Evolutionary conservation across 2,113 vertebrate genomes (phyloP).

Genomic region (Himantopus leucocephalus): DNA sequence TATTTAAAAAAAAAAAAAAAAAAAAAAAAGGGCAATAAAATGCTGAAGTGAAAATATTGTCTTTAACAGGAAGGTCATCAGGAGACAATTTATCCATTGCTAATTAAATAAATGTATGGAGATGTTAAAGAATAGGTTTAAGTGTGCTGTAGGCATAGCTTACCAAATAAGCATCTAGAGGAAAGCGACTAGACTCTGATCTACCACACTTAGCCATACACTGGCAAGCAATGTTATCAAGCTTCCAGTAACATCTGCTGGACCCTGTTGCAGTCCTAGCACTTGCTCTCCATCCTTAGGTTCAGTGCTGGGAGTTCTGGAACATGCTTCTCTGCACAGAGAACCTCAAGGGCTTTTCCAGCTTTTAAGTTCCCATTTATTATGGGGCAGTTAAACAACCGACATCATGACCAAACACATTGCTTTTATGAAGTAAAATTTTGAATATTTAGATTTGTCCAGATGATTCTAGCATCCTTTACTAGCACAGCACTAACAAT

Average conservation of each 20-base stretch:
- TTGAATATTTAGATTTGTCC: not conserved
- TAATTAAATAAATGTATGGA: not conserved
- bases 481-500: not conserved
- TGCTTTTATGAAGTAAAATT: not conserved
- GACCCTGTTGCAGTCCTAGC: not conserved
- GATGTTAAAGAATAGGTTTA: not conserved
- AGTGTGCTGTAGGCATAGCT: not conserved
- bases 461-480: accelerated
- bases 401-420: not conserved
- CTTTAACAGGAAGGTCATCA: not conserved
- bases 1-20: not conserved
- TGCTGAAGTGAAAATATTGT: not conserved
- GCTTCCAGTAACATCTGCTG: not conserved
- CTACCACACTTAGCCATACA: not conserved
- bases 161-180: accelerated
- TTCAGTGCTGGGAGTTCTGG: not conserved
- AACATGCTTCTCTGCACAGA: not conserved
- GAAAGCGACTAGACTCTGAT: not conserved
- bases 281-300: not conserved
- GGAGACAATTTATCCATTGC: not conserved
- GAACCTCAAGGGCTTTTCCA: no score
- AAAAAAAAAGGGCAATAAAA: not conserved
- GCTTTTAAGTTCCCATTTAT: not conserved
- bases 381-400: not conserved
- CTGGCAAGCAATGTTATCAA: not conserved